Evolutionary conservation across 2,888 invertebrate genomes (phyloP), one percentile per base, ranked within the genome.

Genomic region (Rhabditoides inermis): DNA sequence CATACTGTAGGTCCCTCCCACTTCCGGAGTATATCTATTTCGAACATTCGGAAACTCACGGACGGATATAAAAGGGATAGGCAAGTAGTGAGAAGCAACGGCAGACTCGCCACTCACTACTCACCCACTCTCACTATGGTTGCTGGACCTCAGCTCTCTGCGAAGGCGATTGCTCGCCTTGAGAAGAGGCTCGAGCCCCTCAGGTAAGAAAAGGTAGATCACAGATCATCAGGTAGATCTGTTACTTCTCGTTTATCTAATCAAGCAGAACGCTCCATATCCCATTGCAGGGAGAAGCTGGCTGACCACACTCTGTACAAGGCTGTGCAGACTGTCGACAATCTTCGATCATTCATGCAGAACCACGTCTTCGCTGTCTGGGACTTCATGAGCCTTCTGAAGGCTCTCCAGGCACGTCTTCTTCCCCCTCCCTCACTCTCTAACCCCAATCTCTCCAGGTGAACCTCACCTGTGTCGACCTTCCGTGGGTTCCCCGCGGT

Each of bases 341-440:
- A 58, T 37, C 58, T 58, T 27, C 55, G 55, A 18, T 39, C 46
- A 28, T 55, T 58, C 48, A 58, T 58, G 58, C 41, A 55, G 23
- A 49, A 55, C 35, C 58, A 58, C 50, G 58, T 58, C 28, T 58
- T 47, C 49, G 55, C 55, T 22, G 58, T 58, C n/a, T 55, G 55
- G 58, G 58, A 58, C 35, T 58, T 58, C 42, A 58, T 58, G 58
- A 44, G 49, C 47, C 55, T 58, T 15, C 55, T 58, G 26, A 58
- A 58, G 49, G 56, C 45, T 40, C 15, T n/a, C n/a, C n/a, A n/a
- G n/a, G n/a, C n/a, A n/a, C n/a, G n/a, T n/a, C n/a, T n/a, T n/a
- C n/a, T n/a, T n/a, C n/a, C n/a, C n/a, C n/a, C n/a, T n/a, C n/a
- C n/a, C n/a, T n/a, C n/a, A n/a, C n/a, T n/a, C n/a, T n/a, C n/a